Base-by-base conservation (phyloP, 2,797 vertebrate genomes). In the Chaetodon trifasciatus region DNA sequence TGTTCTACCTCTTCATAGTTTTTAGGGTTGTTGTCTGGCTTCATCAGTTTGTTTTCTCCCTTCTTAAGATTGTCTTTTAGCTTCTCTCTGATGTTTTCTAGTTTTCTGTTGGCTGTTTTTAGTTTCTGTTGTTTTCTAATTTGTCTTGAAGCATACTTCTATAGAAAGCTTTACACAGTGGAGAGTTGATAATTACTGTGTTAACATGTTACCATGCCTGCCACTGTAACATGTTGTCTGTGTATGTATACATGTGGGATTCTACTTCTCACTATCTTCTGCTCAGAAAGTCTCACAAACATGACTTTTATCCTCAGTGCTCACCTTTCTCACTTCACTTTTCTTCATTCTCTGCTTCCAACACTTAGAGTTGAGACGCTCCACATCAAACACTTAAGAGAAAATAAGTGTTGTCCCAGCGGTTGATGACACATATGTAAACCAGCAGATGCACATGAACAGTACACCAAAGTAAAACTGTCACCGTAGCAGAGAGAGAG, bases 371-470 rank as follows among this genome's bases (percentile, higher is more conserved):
- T 61, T 35, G 23, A 55, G 16, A 62, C 40, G 49, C 66, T 53
- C 3, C 19, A 23, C 32, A 37, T 66, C 23, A 28, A 69, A 74
- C 39, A 11, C 35, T 13, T 13, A 3, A 11, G 4, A 19, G 46
- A 37, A 32, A 50, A 47, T 5, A 55, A 50, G 5, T 4, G 44
- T 3, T 35, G 35, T 50, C 17, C 15, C 35, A 24, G 50, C 63
- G n/a, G 32, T 61, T 2, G 3, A 2, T 50, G 55, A 60, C 61
- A 61, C 61, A 60, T 40, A 46, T 67, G 37, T 21, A 69, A 63
- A 78, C 17, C 72, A 16, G 50, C 73, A 67, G 57, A 63, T 35
- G 70, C 61, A 78, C 53, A n/a, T 37, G 35, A 64, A 49, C 24
- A 1, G 17, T 11, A 68, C 61, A 70, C 11, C 19, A 21, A 58